phyloP scores from a whole-genome alignment of 2,888 invertebrate species.

The Orthonychiurus folsomi region DNA sequence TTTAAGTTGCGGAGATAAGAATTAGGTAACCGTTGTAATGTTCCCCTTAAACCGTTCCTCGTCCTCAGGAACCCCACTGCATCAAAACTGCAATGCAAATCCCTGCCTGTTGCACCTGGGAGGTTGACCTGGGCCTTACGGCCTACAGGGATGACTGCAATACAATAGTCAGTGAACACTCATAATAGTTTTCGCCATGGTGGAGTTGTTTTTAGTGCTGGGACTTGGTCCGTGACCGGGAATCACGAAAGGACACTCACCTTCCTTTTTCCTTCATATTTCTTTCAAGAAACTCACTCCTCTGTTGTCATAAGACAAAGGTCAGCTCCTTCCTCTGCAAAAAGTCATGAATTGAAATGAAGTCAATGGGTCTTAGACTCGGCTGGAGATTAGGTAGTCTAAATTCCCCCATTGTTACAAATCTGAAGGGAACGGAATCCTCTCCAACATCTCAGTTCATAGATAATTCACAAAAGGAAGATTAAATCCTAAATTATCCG shows the following conservation, averaged over 20 bases:
- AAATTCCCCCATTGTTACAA: background rate
- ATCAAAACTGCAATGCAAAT: too few species aligned
- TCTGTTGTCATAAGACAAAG: too few species aligned
- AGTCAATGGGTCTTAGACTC: conserved; percentile 1
- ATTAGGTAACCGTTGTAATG: background rate
- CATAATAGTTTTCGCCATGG: background rate
- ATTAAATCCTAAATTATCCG: background rate
- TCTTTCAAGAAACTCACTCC: too few species aligned
- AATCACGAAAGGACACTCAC: background rate
- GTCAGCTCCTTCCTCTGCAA: too few species aligned
- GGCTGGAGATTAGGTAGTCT: background rate
- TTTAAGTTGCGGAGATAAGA: background rate
- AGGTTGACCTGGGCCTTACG: background rate
- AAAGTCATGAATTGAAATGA: background rate
- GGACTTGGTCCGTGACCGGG: background rate
- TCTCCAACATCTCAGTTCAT: too few species aligned
- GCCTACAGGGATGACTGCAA: too few species aligned
- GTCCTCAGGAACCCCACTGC: too few species aligned
- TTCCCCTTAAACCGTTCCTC: too few species aligned
- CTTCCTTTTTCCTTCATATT: background rate
- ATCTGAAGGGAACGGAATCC: background rate
- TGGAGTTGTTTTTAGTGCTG: background rate
- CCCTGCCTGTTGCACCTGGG: too few species aligned
- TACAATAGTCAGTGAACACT: background rate
- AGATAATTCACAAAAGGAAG: too few species aligned